Evolutionary conservation across 2,888 invertebrate genomes (phyloP), one percentile per base, ranked within the genome.

Genomic region (Oligia fasciuncula): DNA sequence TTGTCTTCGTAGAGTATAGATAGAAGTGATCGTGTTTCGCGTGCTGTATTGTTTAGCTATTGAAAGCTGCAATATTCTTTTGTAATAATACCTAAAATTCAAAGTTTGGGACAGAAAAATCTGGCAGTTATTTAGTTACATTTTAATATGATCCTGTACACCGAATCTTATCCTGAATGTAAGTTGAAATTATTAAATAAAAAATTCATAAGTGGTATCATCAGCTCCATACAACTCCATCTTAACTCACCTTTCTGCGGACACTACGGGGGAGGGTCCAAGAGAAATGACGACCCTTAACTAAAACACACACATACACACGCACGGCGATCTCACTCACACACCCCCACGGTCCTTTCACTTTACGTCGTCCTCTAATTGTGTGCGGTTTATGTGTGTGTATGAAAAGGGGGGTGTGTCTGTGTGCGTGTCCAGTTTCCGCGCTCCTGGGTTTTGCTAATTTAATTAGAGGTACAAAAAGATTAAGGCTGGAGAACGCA

Each of bases 261-360:
- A 96, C 97, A 97, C 95, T 96, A 95, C 95, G 95, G 96, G 95
- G 97, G 97, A 96, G 96, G 96, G 97, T 97, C 97, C 97, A 97
- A 96, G 96, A 97, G 97, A 97, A 96, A 97, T 97, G 97, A 97
- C 97, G 97, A 96, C 97, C 97, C 97, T 97, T 97, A 97, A 97
- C 97, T 97, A 97, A 96, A 95, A 96, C 96, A 96, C 96, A 96
- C 96, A 96, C 95, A 95, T 93, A 93, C 90, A 94, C 92, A 94
- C 93, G 92, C 91, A 93, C 94, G 93, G 92, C 93, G 91, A 93
- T 92, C 92, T 91, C 91, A 94, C 94, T 63, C 94, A 94, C 93
- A 94, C 94, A 88, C 60, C 72, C 82, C 68, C 88, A 85, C 74
- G 75, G 78, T 89, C 92, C 91, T 92, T 93, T 91, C 90, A 89